Percentiles rank a stretch among this genome's conserved stretches.
phyloP scores from a whole-genome alignment of 2,797 vertebrate species.

The Rhynchotus rufescens region DNA sequence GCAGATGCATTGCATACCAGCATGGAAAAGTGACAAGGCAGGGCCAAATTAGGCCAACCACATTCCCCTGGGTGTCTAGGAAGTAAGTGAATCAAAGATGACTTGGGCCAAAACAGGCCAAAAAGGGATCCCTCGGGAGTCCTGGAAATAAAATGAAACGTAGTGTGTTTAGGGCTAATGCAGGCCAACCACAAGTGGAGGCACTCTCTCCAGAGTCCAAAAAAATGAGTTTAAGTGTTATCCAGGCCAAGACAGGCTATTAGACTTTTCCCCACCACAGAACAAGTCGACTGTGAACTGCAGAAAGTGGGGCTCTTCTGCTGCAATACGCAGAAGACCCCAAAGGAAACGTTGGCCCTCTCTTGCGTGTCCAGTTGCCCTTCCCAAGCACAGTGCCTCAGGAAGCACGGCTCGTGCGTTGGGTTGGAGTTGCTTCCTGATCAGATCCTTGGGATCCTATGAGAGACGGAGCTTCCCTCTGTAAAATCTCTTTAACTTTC shows the following conservation, averaged over 20 bases:
- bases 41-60: slow-evolving; percentile 66
- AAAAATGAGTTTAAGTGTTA: slow-evolving; percentile 41
- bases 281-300: slow-evolving; percentile 7
- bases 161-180: slow-evolving; percentile 63
- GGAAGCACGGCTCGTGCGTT: neutral
- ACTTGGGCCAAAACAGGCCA: slow-evolving; percentile 57
- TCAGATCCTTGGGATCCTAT: neutral
- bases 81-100: slow-evolving; percentile 71
- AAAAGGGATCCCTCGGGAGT: slow-evolving; percentile 47
- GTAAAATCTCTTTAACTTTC: neutral
- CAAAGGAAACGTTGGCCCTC: neutral
- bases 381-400: neutral
- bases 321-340: neutral
- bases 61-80: slow-evolving; percentile 59
- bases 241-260: slow-evolving; percentile 57
- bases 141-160: slow-evolving; percentile 69
- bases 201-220: slow-evolving; percentile 59
- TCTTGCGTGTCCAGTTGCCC: neutral
- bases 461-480: neutral
- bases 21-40: slow-evolving; percentile 50
- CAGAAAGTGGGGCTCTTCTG: neutral
- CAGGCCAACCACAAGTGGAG: slow-evolving; percentile 73
- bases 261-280: slow-evolving; percentile 26
- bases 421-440: neutral
- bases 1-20: slow-evolving; percentile 63